Percentiles rank a stretch among this genome's conserved stretches.
phyloP scores from a whole-genome alignment of 2,888 invertebrate species.

The Apamea monoglypha region DNA sequence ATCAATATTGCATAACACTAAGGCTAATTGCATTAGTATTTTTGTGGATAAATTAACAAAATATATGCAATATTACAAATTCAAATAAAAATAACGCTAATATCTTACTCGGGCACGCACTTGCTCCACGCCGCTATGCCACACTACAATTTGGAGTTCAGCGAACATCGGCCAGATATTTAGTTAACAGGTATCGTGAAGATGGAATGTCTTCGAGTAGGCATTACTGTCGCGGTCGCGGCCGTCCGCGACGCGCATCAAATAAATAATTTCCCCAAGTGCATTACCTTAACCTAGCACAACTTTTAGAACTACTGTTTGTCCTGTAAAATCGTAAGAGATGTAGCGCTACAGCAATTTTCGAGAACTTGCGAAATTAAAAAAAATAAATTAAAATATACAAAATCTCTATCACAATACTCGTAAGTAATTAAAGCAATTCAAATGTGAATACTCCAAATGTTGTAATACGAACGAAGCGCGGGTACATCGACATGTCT shows the following conservation, averaged over 20 bases:
- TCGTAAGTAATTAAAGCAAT: slow-evolving; percentile 91
- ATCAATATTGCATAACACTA: slow-evolving; percentile 91
- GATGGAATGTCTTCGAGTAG: slow-evolving; percentile 84
- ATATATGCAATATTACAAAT: slow-evolving; percentile 90
- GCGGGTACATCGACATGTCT: slow-evolving; percentile 78
- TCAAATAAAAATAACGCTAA: slow-evolving; percentile 90
- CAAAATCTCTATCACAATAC: slow-evolving; percentile 91
- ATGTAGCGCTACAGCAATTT: slow-evolving; percentile 87
- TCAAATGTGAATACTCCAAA: slow-evolving; percentile 90
- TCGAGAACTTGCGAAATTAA: slow-evolving; percentile 89
- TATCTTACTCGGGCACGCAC: slow-evolving; percentile 90
- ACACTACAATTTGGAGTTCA: slow-evolving; percentile 74
- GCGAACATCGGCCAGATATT: slow-evolving; percentile 73
- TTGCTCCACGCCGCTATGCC: slow-evolving; percentile 76
- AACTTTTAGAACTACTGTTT: slow-evolving; percentile 86
- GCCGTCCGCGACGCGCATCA: slow-evolving; percentile 68
- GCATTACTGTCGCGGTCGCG: slow-evolving; percentile 68
- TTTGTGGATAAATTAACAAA: slow-evolving; percentile 90
- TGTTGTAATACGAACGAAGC: slow-evolving; percentile 86
- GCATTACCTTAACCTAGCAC: slow-evolving; percentile 88
- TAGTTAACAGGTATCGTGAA: slow-evolving; percentile 72
- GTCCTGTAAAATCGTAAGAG: slow-evolving; percentile 85
- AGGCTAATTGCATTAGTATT: slow-evolving; percentile 90
- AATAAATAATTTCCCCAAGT: slow-evolving; percentile 83
- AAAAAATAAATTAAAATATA: slow-evolving; percentile 91